Evolutionary conservation across 2,113 vertebrate species (phyloP), one percentile per base, ranked within the genome.

Genomic region (Progne subis): DNA sequence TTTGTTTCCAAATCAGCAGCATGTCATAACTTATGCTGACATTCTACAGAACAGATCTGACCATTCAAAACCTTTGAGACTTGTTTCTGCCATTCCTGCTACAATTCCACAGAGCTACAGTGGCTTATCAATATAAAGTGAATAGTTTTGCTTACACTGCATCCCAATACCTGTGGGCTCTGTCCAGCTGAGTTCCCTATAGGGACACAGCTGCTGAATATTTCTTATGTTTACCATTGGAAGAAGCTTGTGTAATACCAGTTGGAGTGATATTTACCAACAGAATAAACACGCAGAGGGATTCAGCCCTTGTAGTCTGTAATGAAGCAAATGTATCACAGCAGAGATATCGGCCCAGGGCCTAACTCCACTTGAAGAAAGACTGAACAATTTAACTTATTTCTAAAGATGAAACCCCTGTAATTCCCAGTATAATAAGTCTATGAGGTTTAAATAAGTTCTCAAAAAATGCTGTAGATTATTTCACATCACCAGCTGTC

Each of bases 401-500:
- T 90, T 90, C 60, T 65, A 14, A 60, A 65, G 47, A 24, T 0
- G 2, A 5, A 85, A 63, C 29, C 18, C 57, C 55, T 82, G 16
- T 71, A 47, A 65, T 82, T 87, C 24, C 59, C 26, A 49, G 41
- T 6, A 37, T 23, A 72, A 12, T 49, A 72, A 68, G 5, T 28
- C 63, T 70, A 34, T 4, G 2, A 70, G 18, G 32, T 65, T 59
- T 77, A 72, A 79, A 41, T 29, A 87, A 85, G 2, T 57, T 61
- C 5, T 18, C 3, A 8, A 29, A 69, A 78, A 43, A 43, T 14
- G 9, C 17, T 49, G 17, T 78, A 70, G 43, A 75, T 86, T 78
- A 60, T 71, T 96, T 86, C 80, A 80, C 75, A 83, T 83, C 53
- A 52, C 52, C 34, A 79, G 52, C 57, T 76, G 77, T 79, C 80